phyloP scores from a whole-genome alignment of 2,888 invertebrate genomes.

The Deilephila porcellus region DNA sequence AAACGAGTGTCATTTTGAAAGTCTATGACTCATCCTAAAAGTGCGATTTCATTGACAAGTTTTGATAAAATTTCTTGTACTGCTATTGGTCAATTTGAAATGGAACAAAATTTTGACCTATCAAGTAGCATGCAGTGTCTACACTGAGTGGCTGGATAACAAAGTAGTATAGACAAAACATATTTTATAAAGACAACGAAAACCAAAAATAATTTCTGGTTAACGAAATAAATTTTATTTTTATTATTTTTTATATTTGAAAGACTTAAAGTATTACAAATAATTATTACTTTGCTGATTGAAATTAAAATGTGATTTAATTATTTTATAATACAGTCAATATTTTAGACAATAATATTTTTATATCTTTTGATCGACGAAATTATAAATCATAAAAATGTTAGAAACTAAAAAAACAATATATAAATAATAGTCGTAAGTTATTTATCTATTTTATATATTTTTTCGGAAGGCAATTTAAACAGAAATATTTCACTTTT shows the following conservation, averaged over 20 bases:
- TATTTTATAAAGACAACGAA: neutral
- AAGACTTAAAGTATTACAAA: no score
- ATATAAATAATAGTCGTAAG: no score
- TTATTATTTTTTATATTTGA: neutral
- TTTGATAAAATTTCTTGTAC: constrained; percentile 28
- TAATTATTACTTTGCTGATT: no score
- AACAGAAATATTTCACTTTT: constrained; percentile 8
- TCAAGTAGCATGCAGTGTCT: constrained; percentile 41
- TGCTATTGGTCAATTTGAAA: constrained; percentile 41
- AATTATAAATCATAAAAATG: neutral
- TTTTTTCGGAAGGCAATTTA: neutral
- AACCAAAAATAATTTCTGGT: neutral
- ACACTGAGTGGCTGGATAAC: constrained; percentile 1
- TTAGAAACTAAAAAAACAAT: no score
- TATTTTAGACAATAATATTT: no score
- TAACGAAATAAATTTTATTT: neutral
- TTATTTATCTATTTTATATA: neutral
- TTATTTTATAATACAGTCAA: no score
- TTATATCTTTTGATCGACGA: no score
- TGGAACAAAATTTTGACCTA: constrained; percentile 38
- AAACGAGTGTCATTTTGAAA: constrained; percentile 81
- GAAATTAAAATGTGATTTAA: no score
- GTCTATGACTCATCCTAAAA: constrained; percentile 78
- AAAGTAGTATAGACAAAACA: constrained; percentile 1
- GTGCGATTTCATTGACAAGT: constrained; percentile 60